Evolutionary conservation across 2,888 invertebrate species (phyloP), one percentile per base, ranked within the genome.

Genomic region (Caenorhabditis becei): DNA sequence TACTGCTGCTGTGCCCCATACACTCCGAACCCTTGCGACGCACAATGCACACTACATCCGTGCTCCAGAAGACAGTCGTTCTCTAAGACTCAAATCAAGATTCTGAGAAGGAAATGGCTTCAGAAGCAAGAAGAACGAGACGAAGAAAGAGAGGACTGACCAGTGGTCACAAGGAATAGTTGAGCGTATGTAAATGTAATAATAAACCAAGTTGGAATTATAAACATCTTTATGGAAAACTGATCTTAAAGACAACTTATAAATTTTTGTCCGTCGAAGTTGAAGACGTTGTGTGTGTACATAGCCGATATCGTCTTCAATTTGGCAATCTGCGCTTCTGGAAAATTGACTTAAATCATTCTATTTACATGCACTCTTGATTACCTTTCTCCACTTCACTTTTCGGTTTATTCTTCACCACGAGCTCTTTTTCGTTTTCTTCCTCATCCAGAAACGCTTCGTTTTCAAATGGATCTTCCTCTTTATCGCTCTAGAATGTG

Each of bases 1-100:
- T 89, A 84, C 63, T 89, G 89, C 58, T 89, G 89, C 61, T 89
- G 89, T 74, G 66, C 87, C 11, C 89, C 89, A 2, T 89, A 89
- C 65, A 82, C 77, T 11, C 86, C 87, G 56, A 88, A 89, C 78
- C 89, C 89, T 8, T 89, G 89, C 53, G 86, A 88, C 77, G 87
- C 87, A 23, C 84, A 83, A 61, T 88, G 88, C 59, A 86, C 85
- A 14, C 75, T 86, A 37, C 69, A 81, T 23, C 87, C 87, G 3
- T 88, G 88, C 80, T 80, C 80, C 63, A 65, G 81, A 51, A 26
- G 86, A 62, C 77, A 75, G 47, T 47, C 69, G 4, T 88, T 88
- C 74, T 85, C 84, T 10, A 79, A 80, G 14, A 77, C 87, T 4
- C 84, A 85, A 41, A 85, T 87, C 62, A 86, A 86, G 71, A 85